Evolutionary conservation across 2,888 invertebrate species (phyloP), one percentile per base, ranked within the genome.

Genomic region (Tiliacea citrago): DNA sequence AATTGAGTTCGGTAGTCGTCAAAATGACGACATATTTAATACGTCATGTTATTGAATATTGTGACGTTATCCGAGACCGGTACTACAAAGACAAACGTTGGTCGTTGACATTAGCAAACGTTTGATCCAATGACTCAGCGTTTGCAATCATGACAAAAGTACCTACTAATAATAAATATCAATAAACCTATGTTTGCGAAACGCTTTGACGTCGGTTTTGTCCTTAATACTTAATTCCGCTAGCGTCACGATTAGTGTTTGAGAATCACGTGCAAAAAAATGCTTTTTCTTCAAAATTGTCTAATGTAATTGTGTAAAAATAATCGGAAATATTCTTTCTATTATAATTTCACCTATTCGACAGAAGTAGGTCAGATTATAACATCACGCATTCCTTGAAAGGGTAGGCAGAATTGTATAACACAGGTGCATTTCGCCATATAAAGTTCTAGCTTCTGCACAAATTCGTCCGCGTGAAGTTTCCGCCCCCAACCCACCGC

Each of bases 91-190:
- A 21, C 21, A 68, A 47, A 60, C n/a, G 18, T 71, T 55, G 67
- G 45, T 35, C 16, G 12, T 57, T 63, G 21, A 57, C n/a, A 42
- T 58, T 47, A 7, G 13, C 73, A 21, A 55, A 75, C 8, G 29
- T 76, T 76, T 13, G 53, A 7, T 18, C 75, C 29, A 74, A 74
- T 74, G 53, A 61, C n/a, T 65, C 29, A 42, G 18, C 18, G 12
- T 45, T 47, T 66, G 49, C 21, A 39, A 39, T 6, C 21, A 39
- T 24, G 67, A n/a, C 55, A n/a, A 35, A 24, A 58, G 16, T 8
- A n/a, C 10, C 6, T 7, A n/a, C 16, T 16, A 35, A 65, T 35
- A n/a, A 35, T 24, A 29, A 53, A 53, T 70, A 66, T 24, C 39
- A 42, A 67, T 39, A 75, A 75, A 61, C 45, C 24, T 1, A 49